Base-by-base conservation (phyloP, 2,113 vertebrate genomes). In the Bubo scandiacus region DNA sequence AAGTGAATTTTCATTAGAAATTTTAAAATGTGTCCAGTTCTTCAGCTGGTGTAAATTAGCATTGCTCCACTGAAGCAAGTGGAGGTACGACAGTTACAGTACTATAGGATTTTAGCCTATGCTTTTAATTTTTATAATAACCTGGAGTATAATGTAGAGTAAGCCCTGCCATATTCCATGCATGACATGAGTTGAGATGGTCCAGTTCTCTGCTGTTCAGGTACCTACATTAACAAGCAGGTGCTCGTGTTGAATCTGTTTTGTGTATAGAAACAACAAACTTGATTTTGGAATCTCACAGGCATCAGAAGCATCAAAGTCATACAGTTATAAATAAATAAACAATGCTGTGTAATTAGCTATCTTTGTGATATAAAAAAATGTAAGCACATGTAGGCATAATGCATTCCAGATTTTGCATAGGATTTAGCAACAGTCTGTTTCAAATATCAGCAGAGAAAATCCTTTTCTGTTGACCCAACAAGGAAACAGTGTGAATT, bases 391-490 rank as follows among this genome's bases (percentile, higher is more conserved):
- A 51, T 83, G 84, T 58, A 95, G 84, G 51, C 84, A 90, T 73
- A 90, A 95, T 63, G 54, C 45, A 36, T 80, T 91, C 92, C 95
- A 94, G 89, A 91, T 86, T 96, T 94, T 87, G 67, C 74, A 91
- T 30, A 74, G 73, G 78, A 72, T 95, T 94, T 94, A 94, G 77
- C 73, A 96, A 73, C 61, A 96, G 81, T 88, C 89, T 95, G 62
- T 91, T 95, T 94, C 88, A 94, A 90, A 47, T 94, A 92, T 32
- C 88, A 87, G 70, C 61, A 5, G 47, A 89, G 75, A 89, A 96
- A 95, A 95, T 88, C 54, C 78, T 92, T 87, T 85, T 89, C 62
- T 95, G 70, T 94, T 97, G 91, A 96, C 96, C 91, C 91, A 95
- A 94, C 94, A 94, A 90, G 91, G 91, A 94, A 90, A 81, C 16